These are phyloP conservation scores for Alca torda DNA, from an alignment of 2,797 vertebrate species.

Conservation along the genomic window DNA sequence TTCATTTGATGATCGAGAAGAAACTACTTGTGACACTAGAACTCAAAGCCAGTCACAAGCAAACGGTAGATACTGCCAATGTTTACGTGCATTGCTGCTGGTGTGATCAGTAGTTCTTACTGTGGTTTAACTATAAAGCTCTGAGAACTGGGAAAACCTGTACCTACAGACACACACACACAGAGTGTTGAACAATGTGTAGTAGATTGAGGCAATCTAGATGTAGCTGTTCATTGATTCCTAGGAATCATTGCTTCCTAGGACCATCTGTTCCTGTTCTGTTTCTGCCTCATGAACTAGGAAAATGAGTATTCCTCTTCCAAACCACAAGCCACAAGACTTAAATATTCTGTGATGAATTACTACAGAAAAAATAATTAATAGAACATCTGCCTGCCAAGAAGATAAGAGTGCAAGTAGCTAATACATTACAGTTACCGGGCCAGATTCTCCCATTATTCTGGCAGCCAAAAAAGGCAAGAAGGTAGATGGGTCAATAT, in stretches of 20 bases:
- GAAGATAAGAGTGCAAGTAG: slow-evolving; percentile 28
- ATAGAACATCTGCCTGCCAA: slow-evolving; percentile 61
- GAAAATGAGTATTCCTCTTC: slow-evolving; percentile 52
- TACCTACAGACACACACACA: no score
- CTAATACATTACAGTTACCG: neutral
- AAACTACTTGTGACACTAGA: neutral
- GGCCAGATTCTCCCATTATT: neutral
- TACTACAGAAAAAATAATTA: slow-evolving; percentile 48
- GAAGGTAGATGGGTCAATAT: slow-evolving; percentile 41
- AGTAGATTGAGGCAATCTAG: neutral
- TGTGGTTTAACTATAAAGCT: neutral
- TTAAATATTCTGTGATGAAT: slow-evolving; percentile 57
- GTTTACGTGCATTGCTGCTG: neutral
- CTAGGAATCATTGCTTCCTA: no score
- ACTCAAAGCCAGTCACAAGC: neutral
- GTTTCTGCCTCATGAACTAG: slow-evolving; percentile 54
- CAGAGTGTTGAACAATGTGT: neutral
- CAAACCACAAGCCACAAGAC: slow-evolving; percentile 17
- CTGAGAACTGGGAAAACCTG: neutral
- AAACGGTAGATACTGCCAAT: neutral
- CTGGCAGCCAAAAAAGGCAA: slow-evolving; percentile 43
- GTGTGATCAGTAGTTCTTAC: neutral
- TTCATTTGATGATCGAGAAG: neutral
- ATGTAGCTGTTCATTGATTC: neutral
- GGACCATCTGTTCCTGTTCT: slow-evolving; percentile 41